These are phyloP conservation scores for Lepus americanus DNA, from an alignment of 2,113 vertebrate genomes.

Conservation along the genomic window DNA sequence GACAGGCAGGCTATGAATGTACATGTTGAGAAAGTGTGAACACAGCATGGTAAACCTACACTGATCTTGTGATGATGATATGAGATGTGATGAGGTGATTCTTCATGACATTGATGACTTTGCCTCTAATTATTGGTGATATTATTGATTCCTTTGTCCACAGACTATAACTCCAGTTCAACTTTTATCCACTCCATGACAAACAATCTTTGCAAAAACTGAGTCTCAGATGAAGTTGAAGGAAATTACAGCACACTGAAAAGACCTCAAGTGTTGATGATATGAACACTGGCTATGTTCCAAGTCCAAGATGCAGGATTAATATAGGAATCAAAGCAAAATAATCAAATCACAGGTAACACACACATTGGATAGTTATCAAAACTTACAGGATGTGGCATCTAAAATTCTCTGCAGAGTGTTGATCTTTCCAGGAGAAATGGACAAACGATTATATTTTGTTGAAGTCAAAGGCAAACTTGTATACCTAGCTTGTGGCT, in stretches of 20 bases:
- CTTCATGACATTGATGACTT: no score
- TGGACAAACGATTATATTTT: slow-evolving; percentile 16
- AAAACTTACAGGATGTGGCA: neutral
- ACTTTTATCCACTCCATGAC: neutral
- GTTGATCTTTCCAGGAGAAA: slow-evolving; percentile 29
- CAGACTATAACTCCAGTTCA: neutral
- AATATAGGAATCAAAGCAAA: neutral
- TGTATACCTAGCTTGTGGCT: neutral
- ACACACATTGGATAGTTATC: neutral
- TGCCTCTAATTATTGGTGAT: neutral
- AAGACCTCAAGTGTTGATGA: no score
- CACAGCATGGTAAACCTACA: neutral
- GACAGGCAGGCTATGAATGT: neutral
- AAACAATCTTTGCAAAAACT: neutral
- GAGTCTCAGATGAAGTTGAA: no score
- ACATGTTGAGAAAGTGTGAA: neutral
- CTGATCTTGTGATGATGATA: neutral
- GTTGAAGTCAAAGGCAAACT: slow-evolving; percentile 1
- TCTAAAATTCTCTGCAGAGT: slow-evolving; percentile 5
- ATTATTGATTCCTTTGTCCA: neutral
- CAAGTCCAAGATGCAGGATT: neutral
- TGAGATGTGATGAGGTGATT: neutral
- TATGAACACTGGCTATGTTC: no score
- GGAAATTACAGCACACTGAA: no score
- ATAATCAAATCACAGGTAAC: neutral